A percentile compares a stretch with the other conserved stretches of the same genome.
Conservation (phyloP, 2,797 vertebrate genomes). For the Falco biarmicus region DNA sequence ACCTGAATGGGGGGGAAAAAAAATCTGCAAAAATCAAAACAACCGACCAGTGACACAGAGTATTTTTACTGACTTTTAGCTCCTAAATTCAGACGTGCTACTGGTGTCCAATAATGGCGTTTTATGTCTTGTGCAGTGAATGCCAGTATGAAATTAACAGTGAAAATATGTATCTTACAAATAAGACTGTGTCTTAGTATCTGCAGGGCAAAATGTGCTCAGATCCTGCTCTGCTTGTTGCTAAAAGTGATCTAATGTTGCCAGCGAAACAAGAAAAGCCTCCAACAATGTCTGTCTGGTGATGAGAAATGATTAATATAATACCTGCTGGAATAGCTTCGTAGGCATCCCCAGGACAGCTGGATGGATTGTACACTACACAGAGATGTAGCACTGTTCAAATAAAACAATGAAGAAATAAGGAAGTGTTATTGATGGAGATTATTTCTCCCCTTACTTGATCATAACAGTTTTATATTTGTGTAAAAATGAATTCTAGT, state of each 20-base stretch:
- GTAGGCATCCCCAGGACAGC: not conserved
- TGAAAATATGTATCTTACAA: slow-evolving; percentile 9
- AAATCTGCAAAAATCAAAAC: not conserved
- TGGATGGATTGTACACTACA: slow-evolving; percentile 36
- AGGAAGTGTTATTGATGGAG: slow-evolving; percentile 42
- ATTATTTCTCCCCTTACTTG: slow-evolving; percentile 55
- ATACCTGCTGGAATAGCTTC: slow-evolving; percentile 45
- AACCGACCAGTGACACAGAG: not conserved
- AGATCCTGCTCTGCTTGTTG: slow-evolving; percentile 1
- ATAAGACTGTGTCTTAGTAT: not conserved
- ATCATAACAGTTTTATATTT: slow-evolving; percentile 59
- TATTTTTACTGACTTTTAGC: not conserved
- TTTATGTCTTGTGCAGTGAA: slow-evolving; percentile 1
- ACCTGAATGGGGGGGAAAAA: not conserved
- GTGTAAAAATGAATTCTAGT: slow-evolving; percentile 55
- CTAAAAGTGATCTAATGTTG: slow-evolving; percentile 45
- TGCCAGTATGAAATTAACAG: not conserved
- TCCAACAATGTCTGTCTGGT: slow-evolving; percentile 21
- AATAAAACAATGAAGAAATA: slow-evolving; percentile 54
- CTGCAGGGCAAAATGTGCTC: slow-evolving; percentile 1
- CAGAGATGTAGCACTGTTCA: not conserved
- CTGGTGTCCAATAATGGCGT: not conserved
- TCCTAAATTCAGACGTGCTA: not conserved
- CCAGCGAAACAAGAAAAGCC: slow-evolving; percentile 12
- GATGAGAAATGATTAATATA: slow-evolving; percentile 62